Percentiles rank a stretch among this genome's conserved stretches.
Conservation (phyloP, 2,797 vertebrate species). For the Phyllotis vaccarum region DNA sequence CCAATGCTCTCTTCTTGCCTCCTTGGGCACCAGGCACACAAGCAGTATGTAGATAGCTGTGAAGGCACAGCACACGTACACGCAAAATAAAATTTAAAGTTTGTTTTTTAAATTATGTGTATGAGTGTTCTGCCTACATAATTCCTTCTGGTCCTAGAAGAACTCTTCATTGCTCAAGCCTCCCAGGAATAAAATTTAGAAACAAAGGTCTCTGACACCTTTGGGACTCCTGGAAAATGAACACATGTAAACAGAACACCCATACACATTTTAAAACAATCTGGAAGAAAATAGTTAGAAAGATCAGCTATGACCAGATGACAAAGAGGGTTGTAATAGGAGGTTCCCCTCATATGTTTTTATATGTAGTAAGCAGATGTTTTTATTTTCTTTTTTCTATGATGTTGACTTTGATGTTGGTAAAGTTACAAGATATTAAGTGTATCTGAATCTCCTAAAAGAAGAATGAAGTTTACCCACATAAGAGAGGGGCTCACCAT, state of each 20-base stretch:
- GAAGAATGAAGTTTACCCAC: conserved; percentile 34
- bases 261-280: not conserved
- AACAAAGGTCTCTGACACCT: not conserved
- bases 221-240: not conserved
- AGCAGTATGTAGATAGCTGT: not conserved
- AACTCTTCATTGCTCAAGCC: not conserved
- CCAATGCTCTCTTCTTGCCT: not conserved
- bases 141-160: not conserved
- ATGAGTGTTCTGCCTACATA: not conserved
- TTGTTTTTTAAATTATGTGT: not conserved
- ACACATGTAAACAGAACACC: not conserved
- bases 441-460: not conserved
- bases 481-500: not conserved
- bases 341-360: not conserved
- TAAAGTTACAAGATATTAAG: conserved; percentile 36
- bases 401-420: conserved; percentile 44
- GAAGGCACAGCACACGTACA: not conserved
- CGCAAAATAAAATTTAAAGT: not conserved
- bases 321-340: not conserved
- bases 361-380: not conserved
- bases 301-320: not conserved
- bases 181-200: conserved; percentile 43
- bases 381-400: conserved; percentile 57
- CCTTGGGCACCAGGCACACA: not conserved
- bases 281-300: not conserved